Percentiles rank a stretch among this genome's conserved stretches.
These are phyloP conservation scores for Paracentrotus lividus DNA, from an alignment of 53 echinoderm and acorn worm species.

Conservation along the genomic window DNA sequence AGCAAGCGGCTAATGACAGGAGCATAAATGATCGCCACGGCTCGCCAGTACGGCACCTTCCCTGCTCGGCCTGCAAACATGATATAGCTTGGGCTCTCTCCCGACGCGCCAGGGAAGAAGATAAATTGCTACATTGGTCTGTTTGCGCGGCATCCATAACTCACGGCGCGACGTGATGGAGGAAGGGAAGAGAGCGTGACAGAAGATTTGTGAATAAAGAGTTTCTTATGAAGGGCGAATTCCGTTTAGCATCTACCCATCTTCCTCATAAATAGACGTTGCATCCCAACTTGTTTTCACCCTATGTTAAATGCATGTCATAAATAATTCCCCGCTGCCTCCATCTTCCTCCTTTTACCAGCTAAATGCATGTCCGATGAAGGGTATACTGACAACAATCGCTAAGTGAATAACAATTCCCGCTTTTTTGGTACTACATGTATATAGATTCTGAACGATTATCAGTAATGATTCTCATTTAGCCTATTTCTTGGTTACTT, in stretches of 20 bases:
- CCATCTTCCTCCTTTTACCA: background rate
- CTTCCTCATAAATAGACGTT: background rate
- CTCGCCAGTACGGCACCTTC: conserved; percentile 71
- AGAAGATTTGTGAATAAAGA: conserved; percentile 40
- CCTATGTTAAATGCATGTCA: conserved; percentile 39
- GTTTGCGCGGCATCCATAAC: conserved; percentile 64
- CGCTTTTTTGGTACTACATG: background rate
- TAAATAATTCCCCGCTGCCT: conserved; percentile 28
- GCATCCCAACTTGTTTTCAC: background rate
- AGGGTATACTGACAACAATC: background rate
- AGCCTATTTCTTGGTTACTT: too few species aligned
- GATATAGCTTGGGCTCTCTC: conserved; percentile 60
- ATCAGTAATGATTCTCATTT: too few species aligned
- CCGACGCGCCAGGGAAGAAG: conserved; percentile 64
- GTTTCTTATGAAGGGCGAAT: conserved; percentile 38
- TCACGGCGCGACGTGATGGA: background rate
- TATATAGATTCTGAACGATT: too few species aligned
- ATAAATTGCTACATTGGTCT: conserved; percentile 62
- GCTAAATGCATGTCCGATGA: conserved; percentile 13
- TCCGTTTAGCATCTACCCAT: conserved; percentile 25
- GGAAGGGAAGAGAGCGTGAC: background rate
- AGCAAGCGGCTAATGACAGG: conserved; percentile 70
- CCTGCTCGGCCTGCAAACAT: conserved; percentile 60
- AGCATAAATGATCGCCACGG: conserved; percentile 73
- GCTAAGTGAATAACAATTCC: background rate